Evolutionary conservation across 2,797 vertebrate species (phyloP).

Genomic region (Neolamprologus multifasciatus): DNA sequence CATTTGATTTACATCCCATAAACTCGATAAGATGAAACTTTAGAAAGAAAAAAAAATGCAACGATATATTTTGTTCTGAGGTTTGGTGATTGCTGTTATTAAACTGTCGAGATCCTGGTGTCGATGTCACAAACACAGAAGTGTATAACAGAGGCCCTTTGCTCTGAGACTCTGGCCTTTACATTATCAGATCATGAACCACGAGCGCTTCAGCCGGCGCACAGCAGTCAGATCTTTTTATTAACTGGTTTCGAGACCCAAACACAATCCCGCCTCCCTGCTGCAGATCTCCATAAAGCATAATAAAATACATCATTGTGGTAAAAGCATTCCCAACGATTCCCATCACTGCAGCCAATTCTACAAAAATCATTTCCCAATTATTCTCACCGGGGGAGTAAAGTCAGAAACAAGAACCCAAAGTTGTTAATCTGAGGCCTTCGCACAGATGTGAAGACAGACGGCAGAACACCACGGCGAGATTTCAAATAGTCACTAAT

Average conservation of each 20-base stretch:
- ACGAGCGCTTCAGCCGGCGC: neutral
- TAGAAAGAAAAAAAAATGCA: neutral
- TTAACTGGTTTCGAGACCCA: neutral
- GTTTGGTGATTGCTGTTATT: neutral
- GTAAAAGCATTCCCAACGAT: neutral
- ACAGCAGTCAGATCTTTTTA: neutral
- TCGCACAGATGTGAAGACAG: neutral
- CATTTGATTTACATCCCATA: neutral
- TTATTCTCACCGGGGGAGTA: slow-evolving; percentile 19
- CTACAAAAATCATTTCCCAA: neutral
- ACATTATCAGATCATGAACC: slow-evolving; percentile 10
- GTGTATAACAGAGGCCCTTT: neutral
- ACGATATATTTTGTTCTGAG: neutral
- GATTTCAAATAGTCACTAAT: neutral
- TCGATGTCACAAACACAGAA: neutral
- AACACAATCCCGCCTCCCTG: neutral
- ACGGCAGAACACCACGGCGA: neutral
- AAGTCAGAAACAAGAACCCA: neutral
- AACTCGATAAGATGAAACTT: neutral
- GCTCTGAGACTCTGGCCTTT: neutral
- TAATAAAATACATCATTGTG: slow-evolving; percentile 5
- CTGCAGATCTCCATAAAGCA: slow-evolving; percentile 1
- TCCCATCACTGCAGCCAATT: slow-evolving; percentile 16
- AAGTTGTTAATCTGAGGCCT: neutral
- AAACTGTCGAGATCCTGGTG: neutral